Evolutionary conservation across 2,888 invertebrate species (phyloP).

Genomic region (Tetropium fuscum): DNA sequence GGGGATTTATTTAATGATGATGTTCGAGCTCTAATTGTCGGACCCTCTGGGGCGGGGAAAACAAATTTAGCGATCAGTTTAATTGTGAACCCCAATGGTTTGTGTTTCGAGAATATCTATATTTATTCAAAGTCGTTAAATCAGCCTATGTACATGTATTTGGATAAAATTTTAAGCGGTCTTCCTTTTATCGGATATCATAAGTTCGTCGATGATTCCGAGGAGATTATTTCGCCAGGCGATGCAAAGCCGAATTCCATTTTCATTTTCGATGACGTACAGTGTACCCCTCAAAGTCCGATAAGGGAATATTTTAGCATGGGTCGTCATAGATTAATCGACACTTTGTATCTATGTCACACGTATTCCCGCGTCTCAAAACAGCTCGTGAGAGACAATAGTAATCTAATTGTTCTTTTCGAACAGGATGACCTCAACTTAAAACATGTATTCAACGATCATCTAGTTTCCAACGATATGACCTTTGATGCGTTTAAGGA

Average conservation of each 20-base stretch:
- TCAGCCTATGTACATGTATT: neutral
- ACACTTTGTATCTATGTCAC: neutral
- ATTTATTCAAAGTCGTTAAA: neutral
- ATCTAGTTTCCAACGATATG: constrained; percentile 2
- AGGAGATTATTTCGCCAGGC: neutral
- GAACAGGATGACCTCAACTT: constrained; percentile 41
- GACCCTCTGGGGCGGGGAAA: too few species aligned
- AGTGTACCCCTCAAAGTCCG: constrained; percentile 22
- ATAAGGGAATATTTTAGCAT: constrained; percentile 23
- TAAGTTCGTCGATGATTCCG: neutral
- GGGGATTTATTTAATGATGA: too few species aligned
- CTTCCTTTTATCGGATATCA: neutral
- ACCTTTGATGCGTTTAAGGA: neutral
- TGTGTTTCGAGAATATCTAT: constrained; percentile 10
- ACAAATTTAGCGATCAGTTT: too few species aligned
- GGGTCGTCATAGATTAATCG: neutral
- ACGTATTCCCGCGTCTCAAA: constrained; percentile 12
- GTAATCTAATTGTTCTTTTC: constrained; percentile 53
- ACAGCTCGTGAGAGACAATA: constrained; percentile 18
- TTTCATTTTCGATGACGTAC: constrained; percentile 1
- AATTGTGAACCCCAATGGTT: neutral
- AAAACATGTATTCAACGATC: constrained; percentile 28
- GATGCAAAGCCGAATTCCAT: constrained; percentile 1
- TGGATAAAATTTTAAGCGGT: neutral
- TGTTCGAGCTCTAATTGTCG: too few species aligned